Base-by-base conservation (phyloP, 1,140 invertebrate species). In the Pogonomyrmex californicus region DNA sequence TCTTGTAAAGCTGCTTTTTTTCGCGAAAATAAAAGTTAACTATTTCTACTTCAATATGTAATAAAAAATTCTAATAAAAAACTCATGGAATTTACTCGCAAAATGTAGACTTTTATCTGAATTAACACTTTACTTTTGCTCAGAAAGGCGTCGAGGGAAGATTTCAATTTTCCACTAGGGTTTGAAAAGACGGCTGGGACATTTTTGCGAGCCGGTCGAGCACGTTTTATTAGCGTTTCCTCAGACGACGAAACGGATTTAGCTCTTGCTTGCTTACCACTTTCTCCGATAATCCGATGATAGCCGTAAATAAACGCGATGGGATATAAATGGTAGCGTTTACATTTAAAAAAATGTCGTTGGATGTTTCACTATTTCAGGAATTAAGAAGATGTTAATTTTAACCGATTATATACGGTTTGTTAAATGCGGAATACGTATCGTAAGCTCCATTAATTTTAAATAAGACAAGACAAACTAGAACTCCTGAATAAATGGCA, bases 211-310 rank as follows among this genome's bases (percentile, higher is more conserved):
- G 33, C 36, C 47, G 47, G 36, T 54, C 47, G 62, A 68, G 62
- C 63, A 38, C n/a, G 23, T 81, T 81, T 70, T 81, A 70, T 81
- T 70, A 81, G 38, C 49, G 78, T 56, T 56, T 44, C 63, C 58
- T 44, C 23, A 56, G 65, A 70, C 49, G 38, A n/a, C 12, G 63
- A 54, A 33, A 23, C 77, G 49, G 77, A 81, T 68, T 68, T 81
- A 30, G 47, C 23, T 33, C 54, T 75, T 38, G 7, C 23, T 7
- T 30, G 30, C 30, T n/a, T 14, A 41, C 30, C 63, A 56, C 49
- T 81, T 58, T 68, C 63, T 81, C 36, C 23, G 17, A 70, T 81
- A 81, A 81, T 81, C 63, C 63, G 51, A 81, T 70, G 51, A 56
- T 65, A 81, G 14, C 23, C 4, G 38, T 41, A 49, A 58, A 70